Evolutionary conservation across 2,888 invertebrate species (phyloP).

Genomic region (Eupithecia subumbrata): DNA sequence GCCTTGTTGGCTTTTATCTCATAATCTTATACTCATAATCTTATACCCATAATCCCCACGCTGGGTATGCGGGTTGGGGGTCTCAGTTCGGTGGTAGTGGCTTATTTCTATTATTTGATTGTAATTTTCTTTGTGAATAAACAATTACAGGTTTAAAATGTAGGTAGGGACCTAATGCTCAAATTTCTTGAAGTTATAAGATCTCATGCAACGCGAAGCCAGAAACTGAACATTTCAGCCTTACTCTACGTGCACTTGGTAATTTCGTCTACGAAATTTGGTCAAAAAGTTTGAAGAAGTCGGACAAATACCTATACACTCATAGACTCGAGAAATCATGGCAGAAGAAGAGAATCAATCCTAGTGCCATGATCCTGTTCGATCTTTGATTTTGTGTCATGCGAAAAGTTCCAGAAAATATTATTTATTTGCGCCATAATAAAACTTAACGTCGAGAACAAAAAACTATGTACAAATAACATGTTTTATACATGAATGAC

Average conservation of each 20-base stretch:
- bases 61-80: too few species aligned
- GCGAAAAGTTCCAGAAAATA: not conserved
- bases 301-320: too few species aligned
- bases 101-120: too few species aligned
- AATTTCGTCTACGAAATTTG: not conserved
- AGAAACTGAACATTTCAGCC: not conserved
- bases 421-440: not conserved
- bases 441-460: not conserved
- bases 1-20: too few species aligned
- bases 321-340: not conserved
- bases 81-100: too few species aligned
- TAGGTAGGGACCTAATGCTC: too few species aligned
- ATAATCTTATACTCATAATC: too few species aligned
- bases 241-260: not conserved
- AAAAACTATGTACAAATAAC: not conserved
- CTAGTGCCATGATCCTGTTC: too few species aligned
- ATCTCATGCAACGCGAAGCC: not conserved
- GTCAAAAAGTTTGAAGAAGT: not conserved
- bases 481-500: conserved; percentile 1
- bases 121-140: too few species aligned
- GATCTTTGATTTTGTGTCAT: not conserved
- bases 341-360: too few species aligned
- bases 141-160: not conserved
- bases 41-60: too few species aligned
- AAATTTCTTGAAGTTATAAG: not conserved